Conservation (phyloP, 2,888 invertebrate genomes). For the Spodoptera littoralis region DNA sequence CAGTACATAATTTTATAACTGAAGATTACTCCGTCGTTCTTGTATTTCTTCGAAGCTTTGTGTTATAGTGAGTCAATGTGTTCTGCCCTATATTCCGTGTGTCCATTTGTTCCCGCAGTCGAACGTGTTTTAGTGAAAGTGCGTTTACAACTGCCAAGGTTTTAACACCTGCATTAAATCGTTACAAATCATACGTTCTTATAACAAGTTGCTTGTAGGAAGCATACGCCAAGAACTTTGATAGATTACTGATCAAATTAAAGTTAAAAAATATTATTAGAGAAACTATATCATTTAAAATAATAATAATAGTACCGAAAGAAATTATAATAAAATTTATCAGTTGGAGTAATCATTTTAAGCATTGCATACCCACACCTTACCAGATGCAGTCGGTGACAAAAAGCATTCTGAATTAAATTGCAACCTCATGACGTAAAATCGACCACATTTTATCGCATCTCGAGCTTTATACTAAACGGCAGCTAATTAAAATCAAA, state of each 20-base stretch:
- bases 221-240: slow-evolving; percentile 1
- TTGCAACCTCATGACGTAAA: slow-evolving; percentile 34
- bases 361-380: too few species aligned
- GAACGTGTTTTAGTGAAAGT: slow-evolving; percentile 78
- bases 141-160: slow-evolving; percentile 73
- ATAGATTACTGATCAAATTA: too few species aligned
- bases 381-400: too few species aligned
- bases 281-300: too few species aligned
- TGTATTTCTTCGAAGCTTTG: slow-evolving; percentile 33
- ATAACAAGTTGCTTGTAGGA: slow-evolving; percentile 30
- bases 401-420: slow-evolving; percentile 10
- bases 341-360: too few species aligned
- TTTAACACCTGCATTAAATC: slow-evolving; percentile 66
- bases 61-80: slow-evolving; percentile 42
- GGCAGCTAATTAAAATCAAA: slow-evolving; percentile 64
- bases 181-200: slow-evolving; percentile 42
- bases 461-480: slow-evolving; percentile 49
- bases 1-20: slow-evolving; percentile 28
- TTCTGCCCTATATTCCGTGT: slow-evolving; percentile 64
- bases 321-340: too few species aligned
- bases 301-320: too few species aligned
- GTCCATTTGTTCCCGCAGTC: slow-evolving; percentile 54
- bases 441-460: slow-evolving; percentile 32
- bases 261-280: too few species aligned
- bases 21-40: slow-evolving; percentile 45